phyloP scores from a whole-genome alignment of 23 tunicate genomes.

The Styela plicata region DNA sequence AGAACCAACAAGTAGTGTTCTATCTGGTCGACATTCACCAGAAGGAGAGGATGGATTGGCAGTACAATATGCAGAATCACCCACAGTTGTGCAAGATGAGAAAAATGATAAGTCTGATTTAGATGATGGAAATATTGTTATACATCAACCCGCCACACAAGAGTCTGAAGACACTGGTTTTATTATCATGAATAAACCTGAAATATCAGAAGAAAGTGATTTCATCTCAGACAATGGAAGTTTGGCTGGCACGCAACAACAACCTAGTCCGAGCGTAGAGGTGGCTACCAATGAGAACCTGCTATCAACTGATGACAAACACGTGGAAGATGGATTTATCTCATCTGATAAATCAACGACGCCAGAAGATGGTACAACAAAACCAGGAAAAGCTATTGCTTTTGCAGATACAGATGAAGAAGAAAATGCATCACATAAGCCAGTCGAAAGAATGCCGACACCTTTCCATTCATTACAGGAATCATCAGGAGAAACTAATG shows the following conservation, averaged over 20 bases:
- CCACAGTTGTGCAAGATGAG: neutral
- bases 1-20: constrained; percentile 1
- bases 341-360: constrained; percentile 22
- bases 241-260: neutral
- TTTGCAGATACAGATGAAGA: neutral
- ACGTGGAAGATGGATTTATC: neutral
- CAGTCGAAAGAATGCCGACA: neutral
- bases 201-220: constrained; percentile 8
- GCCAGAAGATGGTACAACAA: neutral
- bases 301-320: neutral
- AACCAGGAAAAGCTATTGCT: neutral
- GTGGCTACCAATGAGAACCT: neutral
- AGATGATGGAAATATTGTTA: neutral
- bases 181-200: constrained; percentile 6
- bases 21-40: constrained; percentile 50
- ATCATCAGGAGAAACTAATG: neutral
- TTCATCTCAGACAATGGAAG: constrained; percentile 10
- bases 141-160: neutral
- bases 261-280: neutral
- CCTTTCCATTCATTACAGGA: constrained; percentile 7
- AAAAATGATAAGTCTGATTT: neutral
- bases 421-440: neutral
- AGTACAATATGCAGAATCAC: neutral
- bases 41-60: constrained; percentile 39
- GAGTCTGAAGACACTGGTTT: neutral